Base-by-base conservation (phyloP, 2,797 vertebrate species). In the Triplophysa bombifrons region DNA sequence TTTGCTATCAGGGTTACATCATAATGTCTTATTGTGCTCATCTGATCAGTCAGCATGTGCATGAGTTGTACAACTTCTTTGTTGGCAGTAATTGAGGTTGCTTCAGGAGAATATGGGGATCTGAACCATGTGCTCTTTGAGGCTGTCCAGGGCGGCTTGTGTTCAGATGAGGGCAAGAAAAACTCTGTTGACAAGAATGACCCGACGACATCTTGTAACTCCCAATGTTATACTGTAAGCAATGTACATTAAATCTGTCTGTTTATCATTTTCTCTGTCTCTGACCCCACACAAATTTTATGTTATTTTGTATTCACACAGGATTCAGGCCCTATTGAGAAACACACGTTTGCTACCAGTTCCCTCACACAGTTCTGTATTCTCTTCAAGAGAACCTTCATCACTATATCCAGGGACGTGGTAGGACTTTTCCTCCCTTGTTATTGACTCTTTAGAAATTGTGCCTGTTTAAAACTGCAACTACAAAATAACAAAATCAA, bases 51-150 rank as follows among this genome's bases (percentile, higher is more conserved):
- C 34, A 38, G 34, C 34, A 38, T 38, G 34, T 38, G 34, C 34
- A 38, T 38, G 34, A 38, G 34, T 38, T 79, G 9, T n/a, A 34
- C 38, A 19, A 30, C 58, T 61, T 80, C 44, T 74, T 34, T 76
- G 19, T 58, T 56, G 51, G 22, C 67, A 99, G 98, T 99, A 91
- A 99, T 99, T 0, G 98, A 99, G 88, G 96, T 99, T 86, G 98
- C 98, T 0, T 99, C 98, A 3, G 98, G 98, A 46, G 97, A 99
- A 85, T 99, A 99, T 0, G 98, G 98, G 13, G 98, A 99, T 90
- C 93, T 99, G 89, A 99, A 98, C 86, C 95, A 96, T 0, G 91
- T 98, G 85, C 94, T 99, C 85, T 98, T 99, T 82, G 95, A 96
- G 0, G 98, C 98, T 0, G 97, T 99, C 60, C 96, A 99, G 91